Base-by-base conservation (phyloP, 1,140 invertebrate species). In the Helicoverpa armigera region DNA sequence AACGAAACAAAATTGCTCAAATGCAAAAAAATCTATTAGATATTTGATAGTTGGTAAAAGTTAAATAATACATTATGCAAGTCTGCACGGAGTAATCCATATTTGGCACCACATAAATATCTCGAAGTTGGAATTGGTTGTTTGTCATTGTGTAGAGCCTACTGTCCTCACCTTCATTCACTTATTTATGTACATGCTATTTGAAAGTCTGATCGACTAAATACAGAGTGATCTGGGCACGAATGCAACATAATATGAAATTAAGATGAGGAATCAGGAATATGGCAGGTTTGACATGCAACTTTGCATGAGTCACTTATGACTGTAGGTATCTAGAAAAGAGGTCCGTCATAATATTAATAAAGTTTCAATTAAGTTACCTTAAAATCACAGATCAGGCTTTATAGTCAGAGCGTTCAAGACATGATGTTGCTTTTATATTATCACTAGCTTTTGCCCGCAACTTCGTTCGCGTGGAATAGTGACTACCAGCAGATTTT, bases 101-200 rank as follows among this genome's bases (percentile, higher is more conserved):
- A 69, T 69, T 69, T 43, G 50, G 11, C 50, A 43, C 43, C 43
- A 69, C n/a, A 50, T 48, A 48, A 23, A 23, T 69, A 69, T 69
- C 65, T 50, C 43, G 16, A 12, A 12, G 16, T 51, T 43, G 9
- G 43, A 69, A 69, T 69, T 50, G 65, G 16, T 31, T 53, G 31
- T 23, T 29, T 72, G 69, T 72, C 69, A 72, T 50, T 50, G 69
- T 31, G 50, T 31, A 3, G 50, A 31, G 50, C 69, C 50, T 54
- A 31, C 18, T 14, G 35, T 65, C 69, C 48, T 72, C 50, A 54
- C 69, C 69, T 72, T 54, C 65, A 72, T 72, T 29, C 0, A 72
- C 50, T 72, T 69, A 69, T 69, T 75, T 75, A 75, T 75, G 73
- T 61, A 75, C 73, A 75, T 75, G 58, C 18, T 60, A 75, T 75